Evolutionary conservation across 2,888 invertebrate species (phyloP).

Genomic region (Campaea margaritaria): DNA sequence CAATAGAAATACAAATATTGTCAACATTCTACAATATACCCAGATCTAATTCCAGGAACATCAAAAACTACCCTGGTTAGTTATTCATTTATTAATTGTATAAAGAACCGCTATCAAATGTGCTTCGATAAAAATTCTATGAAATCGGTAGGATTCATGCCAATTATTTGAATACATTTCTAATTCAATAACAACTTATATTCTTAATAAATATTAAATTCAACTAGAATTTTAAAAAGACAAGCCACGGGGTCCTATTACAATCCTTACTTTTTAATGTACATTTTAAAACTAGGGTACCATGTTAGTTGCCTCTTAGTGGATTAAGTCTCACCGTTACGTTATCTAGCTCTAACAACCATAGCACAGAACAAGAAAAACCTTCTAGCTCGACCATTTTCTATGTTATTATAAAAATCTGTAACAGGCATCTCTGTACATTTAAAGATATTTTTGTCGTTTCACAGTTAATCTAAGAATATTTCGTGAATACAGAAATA

Average conservation of each 20-base stretch:
- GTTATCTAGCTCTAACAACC: not conserved
- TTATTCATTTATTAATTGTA: not conserved
- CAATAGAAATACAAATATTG: conserved; percentile 31
- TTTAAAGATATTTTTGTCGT: too few species aligned
- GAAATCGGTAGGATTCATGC: conserved; percentile 33
- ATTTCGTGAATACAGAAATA: too few species aligned
- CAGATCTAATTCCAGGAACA: conserved; percentile 24
- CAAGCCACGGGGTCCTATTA: conserved; percentile 7
- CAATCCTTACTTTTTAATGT: not conserved
- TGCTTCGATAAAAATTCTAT: conserved; percentile 17
- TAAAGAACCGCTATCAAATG: conserved; percentile 7
- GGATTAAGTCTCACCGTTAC: conserved; percentile 4
- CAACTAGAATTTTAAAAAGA: conserved; percentile 2
- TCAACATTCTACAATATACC: conserved; percentile 30
- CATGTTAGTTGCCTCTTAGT: not conserved
- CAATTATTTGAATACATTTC: conserved; percentile 24
- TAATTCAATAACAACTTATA: conserved; percentile 26
- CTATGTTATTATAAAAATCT: not conserved
- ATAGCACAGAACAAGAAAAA: not conserved
- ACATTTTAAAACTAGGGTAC: conserved; percentile 9
- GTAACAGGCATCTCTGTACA: too few species aligned
- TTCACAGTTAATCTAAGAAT: too few species aligned
- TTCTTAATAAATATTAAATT: conserved; percentile 14
- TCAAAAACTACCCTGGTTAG: conserved; percentile 31
- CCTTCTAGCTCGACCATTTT: too few species aligned